A percentile compares a stretch with the other conserved stretches of the same genome.
phyloP scores from a whole-genome alignment of 2,888 invertebrate genomes.

The Miltochrista miniata region DNA sequence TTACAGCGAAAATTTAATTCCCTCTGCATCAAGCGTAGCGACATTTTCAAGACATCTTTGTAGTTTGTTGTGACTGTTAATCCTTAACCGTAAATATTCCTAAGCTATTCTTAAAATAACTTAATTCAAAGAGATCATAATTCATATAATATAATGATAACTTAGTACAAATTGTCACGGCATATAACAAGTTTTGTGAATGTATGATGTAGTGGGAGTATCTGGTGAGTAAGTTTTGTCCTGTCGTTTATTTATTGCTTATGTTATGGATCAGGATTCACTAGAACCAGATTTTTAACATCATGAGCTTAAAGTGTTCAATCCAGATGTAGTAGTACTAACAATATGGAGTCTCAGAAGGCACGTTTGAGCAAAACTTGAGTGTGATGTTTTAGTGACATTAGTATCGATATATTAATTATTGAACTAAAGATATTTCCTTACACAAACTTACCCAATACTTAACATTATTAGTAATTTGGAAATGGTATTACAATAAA shows the following conservation, averaged over 20 bases:
- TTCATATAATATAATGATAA: conserved; percentile 78
- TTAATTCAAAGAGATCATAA: conserved; percentile 82
- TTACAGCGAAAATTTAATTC: conserved; percentile 67
- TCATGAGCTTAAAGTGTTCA: not conserved
- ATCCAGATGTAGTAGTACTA: conserved; percentile 10
- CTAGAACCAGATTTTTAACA: not conserved
- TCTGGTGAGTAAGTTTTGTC: not conserved
- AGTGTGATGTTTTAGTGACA: conserved; percentile 65
- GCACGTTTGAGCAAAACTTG: conserved; percentile 46
- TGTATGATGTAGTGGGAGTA: conserved; percentile 20
- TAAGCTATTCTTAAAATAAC: conserved; percentile 63
- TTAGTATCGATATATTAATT: conserved; percentile 61
- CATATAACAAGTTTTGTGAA: conserved; percentile 36
- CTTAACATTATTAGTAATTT: conserved; percentile 76
- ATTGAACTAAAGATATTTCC: conserved; percentile 66
- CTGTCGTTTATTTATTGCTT: too few species aligned
- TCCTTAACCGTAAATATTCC: conserved; percentile 40
- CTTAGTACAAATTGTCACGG: conserved; percentile 65
- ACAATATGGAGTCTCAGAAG: conserved; percentile 13
- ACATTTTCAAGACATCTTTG: conserved; percentile 48
- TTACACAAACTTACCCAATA: conserved; percentile 77
- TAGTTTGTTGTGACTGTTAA: conserved; percentile 48
- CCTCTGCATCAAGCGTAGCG: conserved; percentile 37
- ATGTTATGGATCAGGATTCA: too few species aligned
- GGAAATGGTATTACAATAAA: conserved; percentile 64